Conservation (phyloP, 1,140 invertebrate species). For the Caenorhabditis inopinata region DNA sequence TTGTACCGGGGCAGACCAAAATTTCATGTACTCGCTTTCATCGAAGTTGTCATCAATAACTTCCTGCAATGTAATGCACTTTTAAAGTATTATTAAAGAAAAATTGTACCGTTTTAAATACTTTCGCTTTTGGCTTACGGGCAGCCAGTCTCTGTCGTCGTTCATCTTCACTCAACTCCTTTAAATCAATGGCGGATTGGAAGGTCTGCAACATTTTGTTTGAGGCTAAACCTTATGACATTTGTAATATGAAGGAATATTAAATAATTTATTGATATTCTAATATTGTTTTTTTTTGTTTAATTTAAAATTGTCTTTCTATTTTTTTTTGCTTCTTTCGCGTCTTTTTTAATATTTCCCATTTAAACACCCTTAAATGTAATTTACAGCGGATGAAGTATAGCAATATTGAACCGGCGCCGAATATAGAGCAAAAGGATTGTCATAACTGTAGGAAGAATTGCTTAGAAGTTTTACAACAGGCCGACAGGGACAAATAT, state of each 20-base stretch:
- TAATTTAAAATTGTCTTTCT: too few relatives aligned
- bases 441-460: too few relatives aligned
- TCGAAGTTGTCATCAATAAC: constrained; percentile 59
- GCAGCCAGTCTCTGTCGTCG: constrained; percentile 57
- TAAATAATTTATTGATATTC: not conserved
- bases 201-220: constrained; percentile 40
- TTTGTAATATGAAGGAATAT: not conserved
- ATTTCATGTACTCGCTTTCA: constrained; percentile 46
- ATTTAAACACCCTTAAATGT: too few relatives aligned
- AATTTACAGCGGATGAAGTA: too few relatives aligned
- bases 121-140: constrained; percentile 55
- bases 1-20: constrained; percentile 36
- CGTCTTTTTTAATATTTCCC: too few relatives aligned
- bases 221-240: not conserved
- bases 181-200: constrained; percentile 58
- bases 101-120: constrained; percentile 44
- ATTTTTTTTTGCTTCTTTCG: too few relatives aligned
- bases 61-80: constrained; percentile 44
- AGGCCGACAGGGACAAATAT: too few relatives aligned
- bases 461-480: too few relatives aligned
- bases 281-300: too few relatives aligned
- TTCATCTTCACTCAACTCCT: constrained; percentile 53
- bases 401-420: too few relatives aligned
- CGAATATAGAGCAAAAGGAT: too few relatives aligned
- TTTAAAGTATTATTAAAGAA: not conserved